Percentiles rank a stretch among this genome's conserved stretches.
These are phyloP conservation scores for Calypte anna DNA, from an alignment of 2,113 vertebrate species.

Conservation along the genomic window DNA sequence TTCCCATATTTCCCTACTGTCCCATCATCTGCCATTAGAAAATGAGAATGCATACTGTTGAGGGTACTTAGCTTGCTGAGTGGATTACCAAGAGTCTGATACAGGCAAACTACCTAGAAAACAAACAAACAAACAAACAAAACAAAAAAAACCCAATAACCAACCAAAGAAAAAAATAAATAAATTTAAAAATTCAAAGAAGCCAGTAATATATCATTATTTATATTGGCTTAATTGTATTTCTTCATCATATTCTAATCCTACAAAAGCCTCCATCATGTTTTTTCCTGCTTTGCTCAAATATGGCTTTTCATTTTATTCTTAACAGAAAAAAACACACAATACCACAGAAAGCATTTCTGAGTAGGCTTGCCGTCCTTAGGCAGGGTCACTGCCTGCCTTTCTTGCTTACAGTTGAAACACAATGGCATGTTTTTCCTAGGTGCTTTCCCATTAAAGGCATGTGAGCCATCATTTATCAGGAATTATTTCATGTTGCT, in stretches of 20 bases:
- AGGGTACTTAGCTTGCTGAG: conserved; percentile 91
- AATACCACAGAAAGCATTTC: neutral
- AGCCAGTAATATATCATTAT: neutral
- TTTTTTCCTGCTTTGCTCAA: neutral
- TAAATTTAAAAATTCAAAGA: neutral
- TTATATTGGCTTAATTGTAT: neutral
- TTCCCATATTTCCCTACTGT: conserved; percentile 92
- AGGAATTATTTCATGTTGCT: neutral
- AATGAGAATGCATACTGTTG: conserved; percentile 94
- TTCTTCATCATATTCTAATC: neutral
- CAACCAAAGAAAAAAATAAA: neutral
- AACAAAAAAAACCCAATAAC: neutral
- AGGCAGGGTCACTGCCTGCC: neutral
- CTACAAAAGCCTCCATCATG: neutral
- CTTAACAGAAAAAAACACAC: neutral
- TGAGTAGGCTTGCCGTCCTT: neutral
- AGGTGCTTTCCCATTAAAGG: neutral
- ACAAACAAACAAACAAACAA: conserved; percentile 11
- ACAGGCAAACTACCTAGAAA: conserved; percentile 87
- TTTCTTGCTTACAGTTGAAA: neutral
- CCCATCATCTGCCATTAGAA: conserved; percentile 93
- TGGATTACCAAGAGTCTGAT: conserved; percentile 91
- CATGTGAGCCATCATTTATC: neutral
- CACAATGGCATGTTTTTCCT: neutral
- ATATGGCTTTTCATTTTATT: neutral